Percentiles rank a stretch among this genome's conserved stretches.
These are phyloP conservation scores for Trididemnum nubilum DNA, from an alignment of 23 tunicate genomes.

Conservation along the genomic window DNA sequence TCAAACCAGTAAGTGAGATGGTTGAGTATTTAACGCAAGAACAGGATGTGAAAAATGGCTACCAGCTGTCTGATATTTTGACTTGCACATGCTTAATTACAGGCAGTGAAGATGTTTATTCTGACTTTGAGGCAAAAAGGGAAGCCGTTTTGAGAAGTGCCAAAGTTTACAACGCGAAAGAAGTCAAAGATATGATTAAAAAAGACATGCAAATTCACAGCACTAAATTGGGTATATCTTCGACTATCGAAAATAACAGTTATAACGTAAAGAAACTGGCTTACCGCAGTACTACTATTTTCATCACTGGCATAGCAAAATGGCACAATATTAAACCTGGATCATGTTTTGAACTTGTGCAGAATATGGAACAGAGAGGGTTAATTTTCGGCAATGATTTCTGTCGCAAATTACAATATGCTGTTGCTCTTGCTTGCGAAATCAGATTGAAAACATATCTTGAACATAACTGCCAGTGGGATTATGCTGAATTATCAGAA, in stretches of 20 bases:
- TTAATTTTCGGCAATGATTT: background rate
- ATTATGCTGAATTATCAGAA: background rate
- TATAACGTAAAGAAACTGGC: background rate
- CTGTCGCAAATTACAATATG: background rate
- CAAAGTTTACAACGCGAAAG: background rate
- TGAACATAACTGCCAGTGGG: background rate
- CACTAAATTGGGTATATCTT: background rate
- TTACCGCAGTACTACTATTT: background rate
- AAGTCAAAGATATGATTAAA: background rate
- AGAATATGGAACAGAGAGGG: background rate
- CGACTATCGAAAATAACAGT: background rate
- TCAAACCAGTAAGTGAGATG: slow-evolving; percentile 42
- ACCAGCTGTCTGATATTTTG: slow-evolving; percentile 43
- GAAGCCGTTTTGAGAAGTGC: background rate
- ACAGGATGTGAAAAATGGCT: slow-evolving; percentile 29
- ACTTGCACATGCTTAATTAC: slow-evolving; percentile 8
- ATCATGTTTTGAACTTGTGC: background rate
- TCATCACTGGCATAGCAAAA: background rate
- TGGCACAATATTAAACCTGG: background rate
- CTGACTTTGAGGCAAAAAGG: background rate
- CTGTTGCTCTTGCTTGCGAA: background rate
- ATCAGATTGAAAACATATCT: background rate
- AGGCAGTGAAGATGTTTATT: slow-evolving; percentile 17
- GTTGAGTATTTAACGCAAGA: slow-evolving; percentile 25
- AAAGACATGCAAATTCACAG: background rate